Evolutionary conservation across 2,888 invertebrate genomes (phyloP), one percentile per base, ranked within the genome.

Genomic region (Physocephala rufipes): DNA sequence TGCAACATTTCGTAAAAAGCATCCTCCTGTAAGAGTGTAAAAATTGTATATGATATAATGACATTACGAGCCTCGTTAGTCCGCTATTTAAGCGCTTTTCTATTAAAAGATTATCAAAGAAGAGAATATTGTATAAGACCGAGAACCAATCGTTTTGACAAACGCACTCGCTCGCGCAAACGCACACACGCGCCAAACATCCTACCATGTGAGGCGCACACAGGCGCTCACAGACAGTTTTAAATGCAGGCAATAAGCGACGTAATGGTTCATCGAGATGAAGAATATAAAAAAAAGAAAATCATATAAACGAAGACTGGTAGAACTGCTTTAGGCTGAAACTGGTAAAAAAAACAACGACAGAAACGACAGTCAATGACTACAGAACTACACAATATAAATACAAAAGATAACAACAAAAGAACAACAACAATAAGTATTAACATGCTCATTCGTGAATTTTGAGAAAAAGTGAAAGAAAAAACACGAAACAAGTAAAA

Each of bases 251-350:
- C n/a, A n/a, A 36, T 36, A 36, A 7, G 15, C 58, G 24, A 58
- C 19, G 3, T 7, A 4, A 15, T 19, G 21, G 7, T 7, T 12
- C 28, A 26, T 5, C 24, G 16, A 7, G 53, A 9, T 21, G 53
- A 9, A 24, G 61, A 36, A 36, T 36, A 36, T 36, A 36, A 36
- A 36, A 36, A 7, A 36, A 16, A 15, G 61, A 36, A 19, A 65
- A n/a, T 28, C 51, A 26, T n/a, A 19, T 43, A 36, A 43, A 24
- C 66, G 62, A 75, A 80, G 80, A 81, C 82, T 81, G 80, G 82
- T 81, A 79, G 77, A 78, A 80, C 81, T 78, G 80, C 81, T 82
- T 81, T 78, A 80, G 78, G 67, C 67, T 55, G 68, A 58, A 28
- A 58, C 58, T 64, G 63, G 51, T 30, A 67, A 30, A 53, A 53